A percentile compares a stretch with the other conserved stretches of the same genome.
These are phyloP conservation scores for Muscicapa comitata DNA, from an alignment of 2,797 vertebrate genomes.

Conservation along the genomic window DNA sequence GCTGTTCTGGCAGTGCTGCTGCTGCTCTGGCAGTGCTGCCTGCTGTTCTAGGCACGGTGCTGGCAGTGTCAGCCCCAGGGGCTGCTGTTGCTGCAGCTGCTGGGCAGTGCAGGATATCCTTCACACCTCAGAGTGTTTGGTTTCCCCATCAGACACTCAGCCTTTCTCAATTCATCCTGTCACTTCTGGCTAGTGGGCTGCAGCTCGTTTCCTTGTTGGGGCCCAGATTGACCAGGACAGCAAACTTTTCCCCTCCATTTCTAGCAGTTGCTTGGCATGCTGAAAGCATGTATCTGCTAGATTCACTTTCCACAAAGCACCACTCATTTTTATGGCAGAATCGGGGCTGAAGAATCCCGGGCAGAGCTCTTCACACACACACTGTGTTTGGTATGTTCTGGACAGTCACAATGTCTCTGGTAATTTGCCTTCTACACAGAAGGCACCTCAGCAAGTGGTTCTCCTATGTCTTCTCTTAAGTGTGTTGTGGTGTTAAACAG, in stretches of 20 bases:
- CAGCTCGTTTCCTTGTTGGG: not conserved
- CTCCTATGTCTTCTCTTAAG: not conserved
- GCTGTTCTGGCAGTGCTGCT: not conserved
- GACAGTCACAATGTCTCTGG: not conserved
- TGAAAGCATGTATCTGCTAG: not conserved
- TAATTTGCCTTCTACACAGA: not conserved
- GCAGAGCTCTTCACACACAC: not conserved
- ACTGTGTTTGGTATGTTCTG: not conserved
- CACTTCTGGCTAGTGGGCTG: not conserved
- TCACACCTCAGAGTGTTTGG: accelerated
- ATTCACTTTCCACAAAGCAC: not conserved
- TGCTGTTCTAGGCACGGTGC: not conserved
- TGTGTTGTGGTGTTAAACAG: not conserved
- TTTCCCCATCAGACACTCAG: not conserved
- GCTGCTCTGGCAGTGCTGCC: too few relatives aligned
- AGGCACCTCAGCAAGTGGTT: not conserved
- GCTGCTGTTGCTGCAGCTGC: not conserved
- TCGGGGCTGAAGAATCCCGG: not conserved
- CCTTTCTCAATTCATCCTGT: not conserved
- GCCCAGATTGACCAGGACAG: not conserved
- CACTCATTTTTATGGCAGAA: not conserved
- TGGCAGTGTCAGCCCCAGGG: not conserved
- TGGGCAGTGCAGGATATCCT: not conserved
- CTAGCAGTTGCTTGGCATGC: not conserved
- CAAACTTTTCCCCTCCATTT: not conserved